Conservation (phyloP, 2,797 vertebrate species). For the Parotocinclus haroldoi region DNA sequence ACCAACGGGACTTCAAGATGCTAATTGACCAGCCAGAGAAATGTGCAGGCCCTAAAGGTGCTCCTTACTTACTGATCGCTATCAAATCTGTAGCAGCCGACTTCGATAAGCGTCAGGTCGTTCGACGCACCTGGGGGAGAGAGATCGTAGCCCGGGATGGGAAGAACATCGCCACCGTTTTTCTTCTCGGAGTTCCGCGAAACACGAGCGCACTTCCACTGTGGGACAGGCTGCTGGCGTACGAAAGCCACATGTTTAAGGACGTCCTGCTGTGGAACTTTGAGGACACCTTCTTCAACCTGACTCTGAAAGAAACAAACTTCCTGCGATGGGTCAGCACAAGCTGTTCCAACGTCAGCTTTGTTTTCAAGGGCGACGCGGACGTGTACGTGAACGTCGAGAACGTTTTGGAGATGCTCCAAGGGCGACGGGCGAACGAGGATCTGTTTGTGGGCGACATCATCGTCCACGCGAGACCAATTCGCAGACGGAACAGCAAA, state of each 20-base stretch:
- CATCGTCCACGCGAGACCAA: conserved; percentile 87
- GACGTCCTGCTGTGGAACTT: conserved; percentile 97
- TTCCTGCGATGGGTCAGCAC: conserved; percentile 89
- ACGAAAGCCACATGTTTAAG: conserved; percentile 80
- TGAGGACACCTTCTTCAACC: conserved; percentile 94
- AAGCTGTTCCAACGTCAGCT: conserved; percentile 80
- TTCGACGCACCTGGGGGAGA: conserved; percentile 89
- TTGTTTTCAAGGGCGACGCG: conserved; percentile 91
- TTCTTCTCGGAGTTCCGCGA: conserved; percentile 85
- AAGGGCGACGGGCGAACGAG: conserved; percentile 56
- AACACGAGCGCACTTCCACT: conserved; percentile 68
- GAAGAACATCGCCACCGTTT: conserved; percentile 80
- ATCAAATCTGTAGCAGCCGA: conserved; percentile 88
- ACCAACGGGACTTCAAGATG: conserved; percentile 84
- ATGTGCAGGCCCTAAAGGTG: conserved; percentile 63
- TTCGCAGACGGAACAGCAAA: conserved; percentile 82
- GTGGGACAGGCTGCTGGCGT: conserved; percentile 84
- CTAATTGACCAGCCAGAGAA: conserved; percentile 91
- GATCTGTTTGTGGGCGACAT: conserved; percentile 94
- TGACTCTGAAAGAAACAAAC: conserved; percentile 96
- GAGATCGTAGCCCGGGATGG: conserved; percentile 73
- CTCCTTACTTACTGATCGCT: conserved; percentile 86
- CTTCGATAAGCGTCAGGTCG: conserved; percentile 92
- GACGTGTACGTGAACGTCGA: conserved; percentile 93
- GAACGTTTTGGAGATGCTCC: conserved; percentile 89